phyloP scores from a whole-genome alignment of 2,888 invertebrate species.

The Gastracanthus pulcherrimus region DNA sequence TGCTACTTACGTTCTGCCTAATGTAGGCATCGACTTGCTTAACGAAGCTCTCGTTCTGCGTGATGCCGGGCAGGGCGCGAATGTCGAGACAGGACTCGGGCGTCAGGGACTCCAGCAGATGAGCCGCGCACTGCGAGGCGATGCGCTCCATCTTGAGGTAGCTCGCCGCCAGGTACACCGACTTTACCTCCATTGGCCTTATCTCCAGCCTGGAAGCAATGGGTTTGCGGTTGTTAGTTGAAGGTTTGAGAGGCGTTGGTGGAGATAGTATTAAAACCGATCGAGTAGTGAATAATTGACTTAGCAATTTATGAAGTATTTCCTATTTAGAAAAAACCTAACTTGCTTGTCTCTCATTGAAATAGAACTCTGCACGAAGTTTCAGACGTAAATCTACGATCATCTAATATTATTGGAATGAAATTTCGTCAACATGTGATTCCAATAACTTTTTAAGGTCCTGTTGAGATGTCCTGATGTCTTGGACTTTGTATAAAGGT shows the following conservation, averaged over 20 bases:
- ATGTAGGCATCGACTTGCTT: constrained; percentile 85
- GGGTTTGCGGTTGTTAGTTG: not conserved
- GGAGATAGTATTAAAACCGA: too few relatives aligned
- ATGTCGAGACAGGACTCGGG: constrained; percentile 82
- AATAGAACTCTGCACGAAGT: too few relatives aligned
- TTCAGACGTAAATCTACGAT: too few relatives aligned
- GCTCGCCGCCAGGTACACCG: constrained; percentile 89
- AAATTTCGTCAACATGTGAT: too few relatives aligned
- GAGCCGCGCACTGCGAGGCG: constrained; percentile 85
- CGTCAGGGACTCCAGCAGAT: constrained; percentile 78
- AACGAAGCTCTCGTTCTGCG: constrained; percentile 79
- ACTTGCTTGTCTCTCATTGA: too few relatives aligned
- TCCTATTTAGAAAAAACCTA: too few relatives aligned
- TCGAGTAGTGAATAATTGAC: too few relatives aligned
- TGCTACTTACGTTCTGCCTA: constrained; percentile 81
- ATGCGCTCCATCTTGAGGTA: constrained; percentile 88
- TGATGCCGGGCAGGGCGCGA: constrained; percentile 80
- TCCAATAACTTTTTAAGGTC: too few relatives aligned
- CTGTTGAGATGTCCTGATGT: too few relatives aligned
- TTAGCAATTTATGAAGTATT: too few relatives aligned
- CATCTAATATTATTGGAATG: too few relatives aligned
- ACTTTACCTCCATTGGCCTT: constrained; percentile 81
- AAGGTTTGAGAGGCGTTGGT: not conserved
- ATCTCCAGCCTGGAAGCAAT: constrained; percentile 62
- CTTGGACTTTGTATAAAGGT: too few relatives aligned